These are phyloP conservation scores for Pristiophorus japonicus DNA, from an alignment of 2,113 vertebrate species.

Conservation along the genomic window DNA sequence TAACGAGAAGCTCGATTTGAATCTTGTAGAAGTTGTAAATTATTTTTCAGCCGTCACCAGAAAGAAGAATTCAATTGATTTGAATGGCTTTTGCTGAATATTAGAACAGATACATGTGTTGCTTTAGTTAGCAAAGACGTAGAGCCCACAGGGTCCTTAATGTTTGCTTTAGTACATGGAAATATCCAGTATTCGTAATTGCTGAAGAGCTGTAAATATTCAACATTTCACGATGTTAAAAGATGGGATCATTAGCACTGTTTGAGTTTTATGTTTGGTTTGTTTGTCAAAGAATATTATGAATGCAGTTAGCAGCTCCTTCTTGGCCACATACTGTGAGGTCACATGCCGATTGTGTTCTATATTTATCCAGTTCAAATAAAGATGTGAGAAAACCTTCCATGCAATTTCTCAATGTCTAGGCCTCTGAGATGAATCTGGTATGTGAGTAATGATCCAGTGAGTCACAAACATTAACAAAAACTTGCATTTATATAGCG, in stretches of 20 bases:
- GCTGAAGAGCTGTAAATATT: constrained; percentile 32
- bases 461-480: neutral
- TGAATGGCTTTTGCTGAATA: constrained; percentile 1
- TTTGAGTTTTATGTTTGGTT: constrained; percentile 2
- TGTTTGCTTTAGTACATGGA: neutral
- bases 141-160: neutral
- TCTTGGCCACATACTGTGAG: neutral
- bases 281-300: neutral
- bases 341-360: neutral
- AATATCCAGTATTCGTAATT: neutral
- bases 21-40: constrained; percentile 35
- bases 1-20: neutral
- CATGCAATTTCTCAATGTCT: neutral
- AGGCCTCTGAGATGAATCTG: neutral
- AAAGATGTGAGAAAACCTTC: neutral
- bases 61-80: constrained; percentile 22
- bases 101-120: neutral
- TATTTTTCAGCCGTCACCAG: neutral
- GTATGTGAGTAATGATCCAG: neutral
- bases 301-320: neutral
- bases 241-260: neutral
- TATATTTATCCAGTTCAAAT: constrained; percentile 31
- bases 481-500: neutral
- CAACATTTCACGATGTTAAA: neutral
- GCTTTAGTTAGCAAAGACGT: neutral